phyloP scores from a whole-genome alignment of 2,113 vertebrate species.

The Lutjanus erythropterus region DNA sequence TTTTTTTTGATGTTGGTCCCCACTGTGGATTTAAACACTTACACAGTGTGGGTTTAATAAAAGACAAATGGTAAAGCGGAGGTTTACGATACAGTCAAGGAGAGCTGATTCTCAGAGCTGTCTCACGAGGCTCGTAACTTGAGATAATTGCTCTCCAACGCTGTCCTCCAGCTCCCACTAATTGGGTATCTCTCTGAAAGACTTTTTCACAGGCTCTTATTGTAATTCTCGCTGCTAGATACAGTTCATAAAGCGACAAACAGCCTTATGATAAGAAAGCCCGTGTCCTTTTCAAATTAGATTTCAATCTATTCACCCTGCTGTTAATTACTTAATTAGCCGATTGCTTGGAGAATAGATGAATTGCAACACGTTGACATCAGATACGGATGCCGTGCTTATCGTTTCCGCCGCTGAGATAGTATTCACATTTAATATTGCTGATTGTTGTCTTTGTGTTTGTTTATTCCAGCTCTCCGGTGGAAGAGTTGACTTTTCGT shows the following conservation, averaged over 20 bases:
- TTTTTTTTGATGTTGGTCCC: conserved; percentile 58
- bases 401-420: background rate
- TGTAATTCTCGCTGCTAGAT: conserved; percentile 58
- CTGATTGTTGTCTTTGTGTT: conserved; percentile 24
- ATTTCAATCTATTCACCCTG: conserved; percentile 40
- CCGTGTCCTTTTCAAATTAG: conserved; percentile 40
- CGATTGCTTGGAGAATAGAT: conserved; percentile 29
- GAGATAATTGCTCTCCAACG: conserved; percentile 77
- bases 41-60: conserved; percentile 69
- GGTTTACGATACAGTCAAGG: conserved; percentile 67
- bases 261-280: conserved; percentile 14
- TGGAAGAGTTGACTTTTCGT: conserved; percentile 5
- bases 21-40: conserved; percentile 59
- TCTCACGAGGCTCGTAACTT: conserved; percentile 76
- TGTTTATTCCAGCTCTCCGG: conserved; percentile 7
- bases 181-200: conserved; percentile 71
- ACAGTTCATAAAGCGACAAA: conserved; percentile 56
- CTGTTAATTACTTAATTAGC: conserved; percentile 53
- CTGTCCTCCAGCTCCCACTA: conserved; percentile 74
- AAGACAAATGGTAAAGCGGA: conserved; percentile 66
- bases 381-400: conserved; percentile 12
- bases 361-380: conserved; percentile 4
- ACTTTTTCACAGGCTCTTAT: conserved; percentile 50
- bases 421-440: background rate
- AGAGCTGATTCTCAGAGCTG: conserved; percentile 57